Evolutionary conservation across 2,113 vertebrate genomes (phyloP).

Genomic region (Corythoichthys haematopterus): DNA sequence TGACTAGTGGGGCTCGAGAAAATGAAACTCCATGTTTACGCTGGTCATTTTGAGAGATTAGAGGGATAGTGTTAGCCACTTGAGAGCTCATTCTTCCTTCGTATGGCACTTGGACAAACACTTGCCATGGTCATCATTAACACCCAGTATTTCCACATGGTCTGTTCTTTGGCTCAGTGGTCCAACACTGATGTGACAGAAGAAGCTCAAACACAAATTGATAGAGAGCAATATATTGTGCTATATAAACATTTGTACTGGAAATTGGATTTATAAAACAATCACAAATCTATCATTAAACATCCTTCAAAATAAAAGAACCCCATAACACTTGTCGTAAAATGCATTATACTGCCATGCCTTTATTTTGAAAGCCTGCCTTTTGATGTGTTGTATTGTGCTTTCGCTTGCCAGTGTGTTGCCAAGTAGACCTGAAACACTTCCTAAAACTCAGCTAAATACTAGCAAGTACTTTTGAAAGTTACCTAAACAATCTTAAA

Average conservation of each 20-base stretch:
- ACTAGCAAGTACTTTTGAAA: too few species aligned
- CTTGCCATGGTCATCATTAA: constrained; percentile 31
- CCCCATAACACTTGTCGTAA: too few species aligned
- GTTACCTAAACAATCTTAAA: too few species aligned
- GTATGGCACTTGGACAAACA: constrained; percentile 40
- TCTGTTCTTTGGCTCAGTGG: constrained; percentile 24
- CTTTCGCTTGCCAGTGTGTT: too few species aligned
- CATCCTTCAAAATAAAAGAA: too few species aligned
- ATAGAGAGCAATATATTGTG: neutral
- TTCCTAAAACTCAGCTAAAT: too few species aligned
- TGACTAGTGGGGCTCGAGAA: constrained; percentile 41
- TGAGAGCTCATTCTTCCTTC: constrained; percentile 42
- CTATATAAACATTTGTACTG: neutral
- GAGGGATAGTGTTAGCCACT: constrained; percentile 35
- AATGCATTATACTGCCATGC: too few species aligned
- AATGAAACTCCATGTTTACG: constrained; percentile 61
- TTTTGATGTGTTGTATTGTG: too few species aligned
- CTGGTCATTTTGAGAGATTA: constrained; percentile 60
- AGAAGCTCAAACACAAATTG: neutral
- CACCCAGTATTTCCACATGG: constrained; percentile 15
- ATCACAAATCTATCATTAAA: neutral
- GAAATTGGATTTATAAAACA: neutral
- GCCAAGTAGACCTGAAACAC: too few species aligned
- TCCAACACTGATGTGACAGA: constrained; percentile 14
- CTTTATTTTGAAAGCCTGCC: too few species aligned